Conservation (phyloP, 2,888 invertebrate species). For the Drosophila mercatorum region DNA sequence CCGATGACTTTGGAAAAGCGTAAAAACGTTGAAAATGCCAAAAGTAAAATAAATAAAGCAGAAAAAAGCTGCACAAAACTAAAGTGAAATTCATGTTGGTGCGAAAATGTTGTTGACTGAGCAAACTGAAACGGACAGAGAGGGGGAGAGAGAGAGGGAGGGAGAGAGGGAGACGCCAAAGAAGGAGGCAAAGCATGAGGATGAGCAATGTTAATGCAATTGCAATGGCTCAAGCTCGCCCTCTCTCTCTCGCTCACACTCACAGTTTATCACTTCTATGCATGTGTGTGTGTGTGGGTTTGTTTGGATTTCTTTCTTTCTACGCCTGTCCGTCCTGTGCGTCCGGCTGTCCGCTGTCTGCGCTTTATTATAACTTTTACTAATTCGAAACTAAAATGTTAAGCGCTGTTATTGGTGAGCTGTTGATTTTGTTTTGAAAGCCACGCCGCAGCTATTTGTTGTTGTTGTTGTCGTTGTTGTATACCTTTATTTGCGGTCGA, state of each 20-base stretch:
- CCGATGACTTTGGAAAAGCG: conserved; percentile 76
- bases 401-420: conserved; percentile 17
- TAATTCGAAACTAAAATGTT: conserved; percentile 54
- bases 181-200: conserved; percentile 16
- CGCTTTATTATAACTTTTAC: conserved; percentile 71
- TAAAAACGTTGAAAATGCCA: conserved; percentile 63
- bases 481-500: conserved; percentile 60
- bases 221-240: conserved; percentile 13
- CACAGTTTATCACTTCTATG: neutral
- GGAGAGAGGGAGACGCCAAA: neutral
- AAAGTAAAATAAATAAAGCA: conserved; percentile 70
- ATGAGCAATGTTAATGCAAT: conserved; percentile 42
- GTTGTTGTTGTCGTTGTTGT: conserved; percentile 20
- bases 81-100: conserved; percentile 71
- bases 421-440: conserved; percentile 42
- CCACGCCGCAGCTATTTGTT: conserved; percentile 24
- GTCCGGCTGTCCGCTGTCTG: conserved; percentile 35
- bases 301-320: conserved; percentile 27
- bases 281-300: conserved; percentile 2
- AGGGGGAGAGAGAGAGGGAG: neutral
- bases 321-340: conserved; percentile 33
- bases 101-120: conserved; percentile 57
- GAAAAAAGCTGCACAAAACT: conserved; percentile 33
- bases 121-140: conserved; percentile 13
- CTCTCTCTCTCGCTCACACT: conserved; percentile 4